phyloP scores from a whole-genome alignment of 2,113 vertebrate genomes.

The Ifrita kowaldi region DNA sequence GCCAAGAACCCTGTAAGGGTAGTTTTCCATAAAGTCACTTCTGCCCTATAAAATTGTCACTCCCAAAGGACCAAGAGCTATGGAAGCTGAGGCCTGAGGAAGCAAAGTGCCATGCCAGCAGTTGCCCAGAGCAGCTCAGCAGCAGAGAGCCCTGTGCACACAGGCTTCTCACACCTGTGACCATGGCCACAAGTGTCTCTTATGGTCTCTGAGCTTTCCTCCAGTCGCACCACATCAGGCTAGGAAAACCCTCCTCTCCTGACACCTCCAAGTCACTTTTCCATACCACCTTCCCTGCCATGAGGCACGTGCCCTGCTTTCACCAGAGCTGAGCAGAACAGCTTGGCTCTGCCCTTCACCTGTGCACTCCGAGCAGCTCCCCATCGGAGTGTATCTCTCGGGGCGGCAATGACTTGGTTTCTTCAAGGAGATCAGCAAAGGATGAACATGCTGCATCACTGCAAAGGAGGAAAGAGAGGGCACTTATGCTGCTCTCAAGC shows the following conservation, averaged over 20 bases:
- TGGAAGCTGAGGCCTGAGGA: not conserved
- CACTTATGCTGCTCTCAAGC: not conserved
- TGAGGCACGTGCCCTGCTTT: not conserved
- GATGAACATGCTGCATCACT: conserved; percentile 79
- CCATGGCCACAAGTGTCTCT: not conserved
- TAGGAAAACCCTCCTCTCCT: not conserved
- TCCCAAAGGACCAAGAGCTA: not conserved
- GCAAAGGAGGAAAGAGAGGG: not conserved
- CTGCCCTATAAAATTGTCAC: not conserved
- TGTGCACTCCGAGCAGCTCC: conserved; percentile 68
- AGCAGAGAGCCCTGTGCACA: not conserved
- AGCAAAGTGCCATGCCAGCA: not conserved
- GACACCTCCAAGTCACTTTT: not conserved
- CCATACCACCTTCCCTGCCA: not conserved
- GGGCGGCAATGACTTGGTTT: not conserved
- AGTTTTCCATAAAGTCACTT: not conserved
- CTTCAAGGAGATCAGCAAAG: conserved; percentile 57
- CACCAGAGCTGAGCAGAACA: not conserved
- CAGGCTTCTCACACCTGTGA: not conserved
- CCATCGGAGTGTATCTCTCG: conserved; percentile 78
- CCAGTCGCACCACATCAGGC: not conserved
- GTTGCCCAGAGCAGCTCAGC: not conserved
- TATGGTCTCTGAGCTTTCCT: not conserved
- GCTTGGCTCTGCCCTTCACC: conserved; percentile 56
- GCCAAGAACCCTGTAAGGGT: not conserved